A percentile compares a stretch with the other conserved stretches of the same genome.
phyloP scores from a whole-genome alignment of 1,140 invertebrate species.

The Drosophila kepulauana region DNA sequence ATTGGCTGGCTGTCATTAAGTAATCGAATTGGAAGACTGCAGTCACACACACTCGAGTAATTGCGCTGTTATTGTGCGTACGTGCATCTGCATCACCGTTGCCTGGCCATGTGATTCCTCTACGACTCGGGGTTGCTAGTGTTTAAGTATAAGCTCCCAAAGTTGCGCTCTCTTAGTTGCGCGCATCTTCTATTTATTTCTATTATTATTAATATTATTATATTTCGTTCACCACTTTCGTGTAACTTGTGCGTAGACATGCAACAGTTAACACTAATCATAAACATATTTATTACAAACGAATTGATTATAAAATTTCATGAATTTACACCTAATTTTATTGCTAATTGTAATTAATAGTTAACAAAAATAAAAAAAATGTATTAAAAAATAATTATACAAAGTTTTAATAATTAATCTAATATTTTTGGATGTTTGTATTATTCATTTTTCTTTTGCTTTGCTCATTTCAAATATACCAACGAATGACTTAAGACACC shows the following conservation, averaged over 20 bases:
- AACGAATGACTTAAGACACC: constrained; percentile 43
- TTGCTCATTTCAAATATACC: too few species aligned
- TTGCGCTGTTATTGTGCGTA: constrained; percentile 40
- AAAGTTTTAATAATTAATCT: not conserved
- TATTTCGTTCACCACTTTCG: constrained; percentile 4
- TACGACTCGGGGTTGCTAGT: constrained; percentile 83
- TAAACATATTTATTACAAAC: constrained; percentile 64
- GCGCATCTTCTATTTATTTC: constrained; percentile 63
- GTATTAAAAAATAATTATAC: constrained; percentile 4
- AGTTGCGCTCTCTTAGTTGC: not conserved
- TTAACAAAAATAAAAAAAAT: constrained; percentile 40
- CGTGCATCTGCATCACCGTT: constrained; percentile 48
- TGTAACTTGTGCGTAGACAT: constrained; percentile 4
- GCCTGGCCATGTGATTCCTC: constrained; percentile 81
- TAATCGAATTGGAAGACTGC: constrained; percentile 56
- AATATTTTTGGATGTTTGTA: too few species aligned
- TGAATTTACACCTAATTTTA: constrained; percentile 51
- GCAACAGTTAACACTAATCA: constrained; percentile 35
- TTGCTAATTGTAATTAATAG: constrained; percentile 44
- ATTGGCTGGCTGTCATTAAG: constrained; percentile 14
- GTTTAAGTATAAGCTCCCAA: constrained; percentile 63
- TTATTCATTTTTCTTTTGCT: not conserved
- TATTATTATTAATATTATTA: constrained; percentile 22
- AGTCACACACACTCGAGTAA: constrained; percentile 54
- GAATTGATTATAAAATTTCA: constrained; percentile 30